Evolutionary conservation across 2,888 invertebrate genomes (phyloP).

Genomic region (Andrena chrysosceles): DNA sequence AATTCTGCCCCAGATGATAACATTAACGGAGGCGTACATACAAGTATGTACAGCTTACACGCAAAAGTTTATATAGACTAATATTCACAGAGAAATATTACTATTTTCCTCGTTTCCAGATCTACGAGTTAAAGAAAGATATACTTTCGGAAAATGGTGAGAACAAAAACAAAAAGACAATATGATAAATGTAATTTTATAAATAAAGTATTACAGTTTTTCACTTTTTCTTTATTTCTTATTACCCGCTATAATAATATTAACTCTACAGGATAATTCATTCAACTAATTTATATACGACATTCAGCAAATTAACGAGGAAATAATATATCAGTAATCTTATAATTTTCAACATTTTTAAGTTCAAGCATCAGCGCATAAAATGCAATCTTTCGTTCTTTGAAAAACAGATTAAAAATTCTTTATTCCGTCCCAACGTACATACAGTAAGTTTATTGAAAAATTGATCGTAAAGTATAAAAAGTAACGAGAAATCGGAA

Average conservation of each 20-base stretch:
- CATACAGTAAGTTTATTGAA: too few relatives aligned
- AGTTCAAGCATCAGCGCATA: too few relatives aligned
- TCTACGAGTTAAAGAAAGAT: slow-evolving; percentile 81
- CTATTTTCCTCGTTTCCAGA: slow-evolving; percentile 70
- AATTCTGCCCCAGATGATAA: slow-evolving; percentile 99
- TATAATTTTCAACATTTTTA: too few relatives aligned
- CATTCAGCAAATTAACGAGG: background rate
- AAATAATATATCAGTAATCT: background rate
- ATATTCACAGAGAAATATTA: too few relatives aligned
- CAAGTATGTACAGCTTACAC: slow-evolving; percentile 87
- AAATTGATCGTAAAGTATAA: too few relatives aligned
- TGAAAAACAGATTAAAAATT: too few relatives aligned
- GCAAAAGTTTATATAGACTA: background rate
- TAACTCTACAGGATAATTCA: background rate
- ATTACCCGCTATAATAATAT: background rate
- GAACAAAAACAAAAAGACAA: slow-evolving; percentile 53
- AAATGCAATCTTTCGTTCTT: too few relatives aligned
- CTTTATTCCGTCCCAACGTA: too few relatives aligned
- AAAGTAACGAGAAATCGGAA: background rate
- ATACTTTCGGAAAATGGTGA: slow-evolving; percentile 69
- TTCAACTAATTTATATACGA: background rate
- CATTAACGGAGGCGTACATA: slow-evolving; percentile 99
- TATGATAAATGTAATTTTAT: slow-evolving; percentile 43
- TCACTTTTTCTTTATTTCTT: slow-evolving; percentile 10
- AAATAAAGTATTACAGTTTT: slow-evolving; percentile 68